Evolutionary conservation across 2,888 invertebrate genomes (phyloP).

Genomic region (Chrysodeixis includens): DNA sequence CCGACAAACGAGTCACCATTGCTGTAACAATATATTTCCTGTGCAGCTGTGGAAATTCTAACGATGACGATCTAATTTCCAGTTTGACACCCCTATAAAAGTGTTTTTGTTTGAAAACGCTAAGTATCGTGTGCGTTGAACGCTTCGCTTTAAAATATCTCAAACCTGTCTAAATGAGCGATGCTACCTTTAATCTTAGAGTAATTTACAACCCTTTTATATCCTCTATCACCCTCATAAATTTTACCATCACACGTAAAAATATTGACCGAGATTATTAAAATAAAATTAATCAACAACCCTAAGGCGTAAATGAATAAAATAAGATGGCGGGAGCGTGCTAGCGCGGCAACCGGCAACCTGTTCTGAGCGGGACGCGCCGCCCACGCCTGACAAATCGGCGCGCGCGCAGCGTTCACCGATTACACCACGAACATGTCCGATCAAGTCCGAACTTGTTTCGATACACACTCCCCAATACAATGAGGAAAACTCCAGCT

Average conservation of each 20-base stretch:
- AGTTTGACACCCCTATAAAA: constrained; percentile 34
- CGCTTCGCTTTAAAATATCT: background rate
- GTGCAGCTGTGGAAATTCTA: constrained; percentile 67
- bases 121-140: background rate
- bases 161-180: constrained; percentile 17
- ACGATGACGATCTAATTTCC: constrained; percentile 34
- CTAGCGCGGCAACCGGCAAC: constrained; percentile 83
- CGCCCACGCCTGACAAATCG: constrained; percentile 87
- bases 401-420: constrained; percentile 70
- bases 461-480: constrained; percentile 17
- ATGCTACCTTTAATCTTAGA: constrained; percentile 8
- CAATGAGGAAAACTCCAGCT: constrained; percentile 20
- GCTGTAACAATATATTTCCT: constrained; percentile 72
- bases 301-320: constrained; percentile 77
- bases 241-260: constrained; percentile 16
- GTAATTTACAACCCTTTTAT: constrained; percentile 1
- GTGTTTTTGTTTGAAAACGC: constrained; percentile 29
- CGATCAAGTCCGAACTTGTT: constrained; percentile 82
- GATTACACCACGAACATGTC: constrained; percentile 64
- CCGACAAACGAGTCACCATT: constrained; percentile 63
- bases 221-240: background rate
- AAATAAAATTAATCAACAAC: constrained; percentile 66
- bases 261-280: constrained; percentile 32
- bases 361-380: constrained; percentile 82
- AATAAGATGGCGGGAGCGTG: constrained; percentile 75